A percentile compares a stretch with the other conserved stretches of the same genome.
Evolutionary conservation across 2,113 vertebrate species (phyloP).

Genomic region (Pangasianodon gigas): DNA sequence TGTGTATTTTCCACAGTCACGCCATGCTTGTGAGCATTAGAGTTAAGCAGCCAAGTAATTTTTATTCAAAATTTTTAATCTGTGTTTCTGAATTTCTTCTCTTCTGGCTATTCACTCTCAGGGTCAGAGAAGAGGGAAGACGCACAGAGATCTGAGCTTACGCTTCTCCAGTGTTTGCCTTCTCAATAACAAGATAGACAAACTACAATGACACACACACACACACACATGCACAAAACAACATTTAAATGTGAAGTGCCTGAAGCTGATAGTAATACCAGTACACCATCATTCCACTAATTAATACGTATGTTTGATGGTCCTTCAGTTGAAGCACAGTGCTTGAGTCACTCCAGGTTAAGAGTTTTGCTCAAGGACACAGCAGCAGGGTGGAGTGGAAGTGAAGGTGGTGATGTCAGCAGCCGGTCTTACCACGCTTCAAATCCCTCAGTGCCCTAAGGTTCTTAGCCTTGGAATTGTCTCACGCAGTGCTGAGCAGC

Average conservation of each 20-base stretch:
- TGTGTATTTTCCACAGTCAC: neutral
- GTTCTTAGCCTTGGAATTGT: conserved; percentile 37
- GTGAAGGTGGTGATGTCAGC: conserved; percentile 20
- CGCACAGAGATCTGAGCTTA: neutral
- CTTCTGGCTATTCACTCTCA: neutral
- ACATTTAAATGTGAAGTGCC: neutral
- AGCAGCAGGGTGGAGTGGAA: conserved; percentile 17
- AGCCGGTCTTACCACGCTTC: conserved; percentile 17
- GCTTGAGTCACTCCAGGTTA: conserved; percentile 10
- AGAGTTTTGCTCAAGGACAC: conserved; percentile 23
- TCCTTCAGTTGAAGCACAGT: neutral
- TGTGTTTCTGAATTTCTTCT: neutral
- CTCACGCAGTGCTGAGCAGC: conserved; percentile 29
- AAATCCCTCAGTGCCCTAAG: conserved; percentile 37
- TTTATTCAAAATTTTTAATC: neutral
- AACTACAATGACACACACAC: neutral
- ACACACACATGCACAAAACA: neutral
- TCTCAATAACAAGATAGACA: neutral
- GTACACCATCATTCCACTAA: neutral
- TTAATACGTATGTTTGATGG: neutral
- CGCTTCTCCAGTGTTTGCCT: neutral
- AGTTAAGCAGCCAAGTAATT: neutral
- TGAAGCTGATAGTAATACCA: neutral
- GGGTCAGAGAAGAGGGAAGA: neutral
- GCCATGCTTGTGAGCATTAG: neutral